Conservation (phyloP, 2,888 invertebrate genomes). For the Sphaeridia pumilis region DNA sequence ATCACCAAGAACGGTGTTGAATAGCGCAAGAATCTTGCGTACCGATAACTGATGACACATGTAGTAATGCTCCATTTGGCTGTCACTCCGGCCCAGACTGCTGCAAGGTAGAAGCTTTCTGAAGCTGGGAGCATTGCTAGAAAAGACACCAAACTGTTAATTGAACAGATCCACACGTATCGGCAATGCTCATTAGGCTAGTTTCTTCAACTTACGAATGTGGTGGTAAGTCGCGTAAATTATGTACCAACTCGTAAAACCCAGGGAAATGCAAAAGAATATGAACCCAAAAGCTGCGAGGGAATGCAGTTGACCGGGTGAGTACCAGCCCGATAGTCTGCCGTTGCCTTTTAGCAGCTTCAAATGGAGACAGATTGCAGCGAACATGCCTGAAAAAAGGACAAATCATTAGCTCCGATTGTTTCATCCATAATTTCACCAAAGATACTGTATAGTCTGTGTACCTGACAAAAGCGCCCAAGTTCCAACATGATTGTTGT, state of each 20-base stretch:
- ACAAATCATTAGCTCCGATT: background rate
- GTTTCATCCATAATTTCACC: background rate
- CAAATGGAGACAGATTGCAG: conserved; percentile 31
- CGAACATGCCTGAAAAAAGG: conserved; percentile 26
- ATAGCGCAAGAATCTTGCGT: conserved; percentile 30
- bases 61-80: conserved; percentile 33
- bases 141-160: conserved; percentile 4
- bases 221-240: conserved; percentile 34
- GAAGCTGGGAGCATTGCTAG: conserved; percentile 34
- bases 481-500: conserved; percentile 31
- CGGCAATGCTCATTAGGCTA: background rate
- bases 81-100: conserved; percentile 36
- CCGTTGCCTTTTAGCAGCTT: conserved; percentile 27
- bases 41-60: conserved; percentile 29
- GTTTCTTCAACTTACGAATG: conserved; percentile 32
- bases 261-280: conserved; percentile 27
- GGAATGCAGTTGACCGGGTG: conserved; percentile 26
- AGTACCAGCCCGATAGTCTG: conserved; percentile 32
- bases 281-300: conserved; percentile 31
- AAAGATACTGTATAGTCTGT: background rate
- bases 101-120: conserved; percentile 33
- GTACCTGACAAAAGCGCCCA: conserved; percentile 34
- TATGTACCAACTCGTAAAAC: conserved; percentile 35
- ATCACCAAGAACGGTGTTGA: conserved; percentile 34
- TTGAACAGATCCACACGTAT: background rate